Percentiles rank a stretch among this genome's conserved stretches.
Conservation (phyloP, 2,113 vertebrate genomes). For the Muscicapa adusta region DNA sequence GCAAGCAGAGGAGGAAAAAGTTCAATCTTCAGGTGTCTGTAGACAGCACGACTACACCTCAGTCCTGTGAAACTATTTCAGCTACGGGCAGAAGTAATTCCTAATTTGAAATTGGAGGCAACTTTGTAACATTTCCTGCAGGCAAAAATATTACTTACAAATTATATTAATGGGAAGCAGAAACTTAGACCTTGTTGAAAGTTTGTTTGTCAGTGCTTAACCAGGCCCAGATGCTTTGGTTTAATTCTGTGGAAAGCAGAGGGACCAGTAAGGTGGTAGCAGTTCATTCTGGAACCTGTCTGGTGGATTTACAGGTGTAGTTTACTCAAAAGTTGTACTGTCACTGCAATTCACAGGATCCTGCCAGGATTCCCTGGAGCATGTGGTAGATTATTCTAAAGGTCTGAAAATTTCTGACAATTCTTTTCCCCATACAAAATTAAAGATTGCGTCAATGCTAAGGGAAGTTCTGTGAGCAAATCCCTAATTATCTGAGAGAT, state of each 20-base stretch:
- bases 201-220: not conserved
- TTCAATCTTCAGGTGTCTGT: not conserved
- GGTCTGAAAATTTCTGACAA: not conserved
- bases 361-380: not conserved
- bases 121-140: not conserved
- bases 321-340: not conserved
- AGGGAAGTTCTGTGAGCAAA: not conserved
- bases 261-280: not conserved
- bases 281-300: not conserved
- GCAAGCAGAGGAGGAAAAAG: not conserved
- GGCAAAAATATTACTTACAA: not conserved
- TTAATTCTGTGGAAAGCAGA: not conserved
- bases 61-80: not conserved
- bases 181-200: not conserved
- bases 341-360: not conserved
- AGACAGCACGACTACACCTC: not conserved
- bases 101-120: not conserved
- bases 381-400: not conserved
- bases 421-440: not conserved
- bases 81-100: not conserved
- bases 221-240: not conserved
- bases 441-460: not conserved
- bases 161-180: not conserved
- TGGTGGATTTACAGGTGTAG: not conserved
- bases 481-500: not conserved